Percentiles rank a stretch among this genome's conserved stretches.
phyloP scores from a whole-genome alignment of 2,888 invertebrate genomes.

The Formica aserva region DNA sequence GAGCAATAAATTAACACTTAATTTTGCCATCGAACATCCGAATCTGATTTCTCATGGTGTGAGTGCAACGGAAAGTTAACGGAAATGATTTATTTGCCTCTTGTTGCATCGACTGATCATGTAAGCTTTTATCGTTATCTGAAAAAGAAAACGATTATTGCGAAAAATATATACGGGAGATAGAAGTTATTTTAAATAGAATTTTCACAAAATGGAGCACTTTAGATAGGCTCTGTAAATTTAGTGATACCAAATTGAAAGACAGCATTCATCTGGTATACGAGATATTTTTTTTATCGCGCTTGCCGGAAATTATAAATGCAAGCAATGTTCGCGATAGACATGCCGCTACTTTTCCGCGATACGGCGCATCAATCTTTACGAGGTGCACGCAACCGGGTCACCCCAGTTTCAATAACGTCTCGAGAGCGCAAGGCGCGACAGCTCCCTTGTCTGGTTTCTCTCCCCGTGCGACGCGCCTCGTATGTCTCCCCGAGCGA shows the following conservation, averaged over 20 bases:
- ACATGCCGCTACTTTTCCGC: slow-evolving; percentile 1
- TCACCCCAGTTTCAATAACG: slow-evolving; percentile 45
- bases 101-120: slow-evolving; percentile 1
- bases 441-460: slow-evolving; percentile 30
- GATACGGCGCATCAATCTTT: slow-evolving; percentile 37
- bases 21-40: background rate
- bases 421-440: slow-evolving; percentile 25
- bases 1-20: background rate
- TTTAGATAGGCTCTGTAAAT: background rate
- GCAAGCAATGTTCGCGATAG: slow-evolving; percentile 3
- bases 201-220: background rate
- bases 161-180: background rate
- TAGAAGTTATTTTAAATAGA: background rate
- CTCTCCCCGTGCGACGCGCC: slow-evolving; percentile 27
- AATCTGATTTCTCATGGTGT: background rate
- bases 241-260: background rate
- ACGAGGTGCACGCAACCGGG: slow-evolving; percentile 23
- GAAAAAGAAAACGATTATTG: background rate
- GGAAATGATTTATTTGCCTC: background rate
- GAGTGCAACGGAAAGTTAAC: background rate
- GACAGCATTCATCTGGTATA: slow-evolving; percentile 18
- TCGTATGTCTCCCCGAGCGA: slow-evolving; percentile 31
- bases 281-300: background rate
- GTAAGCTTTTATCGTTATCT: slow-evolving; percentile 33
- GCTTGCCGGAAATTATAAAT: background rate